Evolutionary conservation across 1,140 invertebrate genomes (phyloP), one percentile per base, ranked within the genome.

Genomic region (Lanistes nyassanus): DNA sequence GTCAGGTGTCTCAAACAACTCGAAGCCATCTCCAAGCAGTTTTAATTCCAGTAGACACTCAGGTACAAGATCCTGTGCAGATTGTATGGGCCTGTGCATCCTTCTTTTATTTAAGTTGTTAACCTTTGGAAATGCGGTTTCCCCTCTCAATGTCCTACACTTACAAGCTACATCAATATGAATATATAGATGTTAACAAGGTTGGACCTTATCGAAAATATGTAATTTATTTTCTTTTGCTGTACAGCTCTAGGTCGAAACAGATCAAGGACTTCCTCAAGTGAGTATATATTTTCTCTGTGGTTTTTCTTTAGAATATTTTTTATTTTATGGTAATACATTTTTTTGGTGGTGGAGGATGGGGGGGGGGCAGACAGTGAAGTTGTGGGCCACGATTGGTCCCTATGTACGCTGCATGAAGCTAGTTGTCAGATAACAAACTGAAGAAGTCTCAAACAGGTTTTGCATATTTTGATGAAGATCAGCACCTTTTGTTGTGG

Each of bases 241-340:
- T 29, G 37, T 69, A 42, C 73, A 77, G 78, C 60, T 64, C 62
- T 68, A 39, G 74, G 75, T 47, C 74, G 75, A 72, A 76, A 79
- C 53, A 77, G 82, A 65, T 81, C 82, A 42, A 76, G 81, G 75
- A 80, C 77, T 60, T 83, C 82, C 26, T 83, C 82, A 47, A 78
- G 82, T 83, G 62, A 81, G 79, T 83, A 67, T 36, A 31, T 65
- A 31, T 23, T 42, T 74, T 21, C 2, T 76, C 39, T 9, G n/a
- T n/a, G 11, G 31, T 74, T 42, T 51, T 69, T 36, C 11, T 66
- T 71, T 23, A 13, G 31, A 1, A 26, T 55, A 55, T 71, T 26
- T 56, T 1, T 56, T 29, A 53, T 29, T 55, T n/a, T n/a, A n/a
- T n/a, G n/a, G n/a, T n/a, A n/a, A n/a, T n/a, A n/a, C n/a, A n/a